Evolutionary conservation across 2,113 vertebrate genomes (phyloP).

Genomic region (Tychaedon coryphoeus): DNA sequence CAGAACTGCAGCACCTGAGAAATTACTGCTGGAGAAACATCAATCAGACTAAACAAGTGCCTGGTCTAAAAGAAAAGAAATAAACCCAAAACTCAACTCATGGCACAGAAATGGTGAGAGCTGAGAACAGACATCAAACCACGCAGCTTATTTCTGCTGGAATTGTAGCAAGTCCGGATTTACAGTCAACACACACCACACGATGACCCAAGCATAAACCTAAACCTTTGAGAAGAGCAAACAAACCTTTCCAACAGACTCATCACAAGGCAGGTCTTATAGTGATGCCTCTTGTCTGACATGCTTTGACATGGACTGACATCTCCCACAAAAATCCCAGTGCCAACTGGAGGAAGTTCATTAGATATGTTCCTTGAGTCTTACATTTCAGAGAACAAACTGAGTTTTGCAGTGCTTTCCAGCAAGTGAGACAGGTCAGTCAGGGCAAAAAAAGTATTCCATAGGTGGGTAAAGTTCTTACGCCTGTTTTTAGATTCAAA

Average conservation of each 20-base stretch:
- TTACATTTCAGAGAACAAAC: background rate
- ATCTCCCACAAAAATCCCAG: background rate
- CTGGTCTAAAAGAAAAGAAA: background rate
- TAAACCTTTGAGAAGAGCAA: background rate
- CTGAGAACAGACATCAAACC: background rate
- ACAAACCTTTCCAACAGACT: background rate
- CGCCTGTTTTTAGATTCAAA: background rate
- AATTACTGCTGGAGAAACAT: background rate
- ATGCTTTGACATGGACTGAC: background rate
- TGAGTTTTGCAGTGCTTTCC: background rate
- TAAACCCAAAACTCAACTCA: background rate
- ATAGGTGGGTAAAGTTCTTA: background rate
- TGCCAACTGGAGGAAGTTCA: background rate
- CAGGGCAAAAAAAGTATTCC: background rate
- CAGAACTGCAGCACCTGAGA: background rate
- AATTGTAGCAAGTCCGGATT: background rate
- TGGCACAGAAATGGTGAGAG: background rate
- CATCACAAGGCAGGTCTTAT: background rate
- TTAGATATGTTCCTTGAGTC: background rate
- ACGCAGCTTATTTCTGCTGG: background rate
- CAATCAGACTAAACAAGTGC: background rate
- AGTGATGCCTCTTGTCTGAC: background rate
- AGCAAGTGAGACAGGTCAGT: background rate
- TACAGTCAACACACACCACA: background rate
- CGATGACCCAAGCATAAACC: background rate